Conservation (phyloP, 1,140 invertebrate species). For the Coelopa frigida region DNA sequence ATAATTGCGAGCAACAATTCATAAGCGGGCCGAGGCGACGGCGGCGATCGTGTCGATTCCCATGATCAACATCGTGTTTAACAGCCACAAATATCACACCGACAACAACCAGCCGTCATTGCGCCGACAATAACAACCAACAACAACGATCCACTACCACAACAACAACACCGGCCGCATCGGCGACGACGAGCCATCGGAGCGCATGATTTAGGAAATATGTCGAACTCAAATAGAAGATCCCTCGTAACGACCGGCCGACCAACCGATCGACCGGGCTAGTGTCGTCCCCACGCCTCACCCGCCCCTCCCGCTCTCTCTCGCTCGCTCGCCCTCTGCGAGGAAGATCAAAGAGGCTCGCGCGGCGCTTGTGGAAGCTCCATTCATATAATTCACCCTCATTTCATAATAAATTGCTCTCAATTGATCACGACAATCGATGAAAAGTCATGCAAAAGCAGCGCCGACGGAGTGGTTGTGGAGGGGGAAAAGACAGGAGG, state of each 20-base stretch:
- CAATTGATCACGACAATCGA: constrained; percentile 47
- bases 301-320: too few relatives aligned
- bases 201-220: too few relatives aligned
- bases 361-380: constrained; percentile 12
- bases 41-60: constrained; percentile 33
- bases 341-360: constrained; percentile 15
- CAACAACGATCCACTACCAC: constrained; percentile 2
- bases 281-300: too few relatives aligned
- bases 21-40: not conserved
- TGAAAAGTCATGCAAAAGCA: constrained; percentile 44
- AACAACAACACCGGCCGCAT: too few relatives aligned
- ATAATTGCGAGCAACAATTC: constrained; percentile 39
- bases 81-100: constrained; percentile 1
- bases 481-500: too few relatives aligned
- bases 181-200: too few relatives aligned
- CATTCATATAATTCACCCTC: constrained; percentile 46
- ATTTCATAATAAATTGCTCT: constrained; percentile 47
- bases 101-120: not conserved
- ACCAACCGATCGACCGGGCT: too few relatives aligned
- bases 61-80: constrained; percentile 28
- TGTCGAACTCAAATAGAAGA: too few relatives aligned
- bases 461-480: too few relatives aligned
- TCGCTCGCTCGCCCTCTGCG: constrained; percentile 14
- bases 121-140: constrained; percentile 4
- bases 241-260: too few relatives aligned